A percentile compares a stretch with the other conserved stretches of the same genome.
Evolutionary conservation across 1,140 invertebrate genomes (phyloP).

Genomic region (Cecropterus lyciades): DNA sequence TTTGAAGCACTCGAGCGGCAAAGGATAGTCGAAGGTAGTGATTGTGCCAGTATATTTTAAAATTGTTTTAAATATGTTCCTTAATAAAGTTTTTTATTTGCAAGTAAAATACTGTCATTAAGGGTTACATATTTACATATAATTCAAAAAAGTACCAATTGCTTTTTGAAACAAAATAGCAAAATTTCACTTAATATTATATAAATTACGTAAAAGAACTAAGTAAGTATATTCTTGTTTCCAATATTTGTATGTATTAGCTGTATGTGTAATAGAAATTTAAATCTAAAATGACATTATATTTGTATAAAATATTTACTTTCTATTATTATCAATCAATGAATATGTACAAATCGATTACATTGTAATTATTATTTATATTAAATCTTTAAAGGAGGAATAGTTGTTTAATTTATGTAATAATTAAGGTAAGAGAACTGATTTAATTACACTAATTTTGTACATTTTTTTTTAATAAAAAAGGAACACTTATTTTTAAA

Average conservation of each 20-base stretch:
- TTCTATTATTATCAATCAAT: constrained; percentile 75
- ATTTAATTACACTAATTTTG: too few species aligned
- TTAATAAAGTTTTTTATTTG: constrained; percentile 80
- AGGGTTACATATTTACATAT: constrained; percentile 58
- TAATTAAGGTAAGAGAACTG: not conserved
- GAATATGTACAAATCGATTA: constrained; percentile 79
- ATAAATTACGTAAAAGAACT: constrained; percentile 31
- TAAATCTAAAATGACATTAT: constrained; percentile 72
- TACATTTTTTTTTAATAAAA: too few species aligned
- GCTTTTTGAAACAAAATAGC: constrained; percentile 35
- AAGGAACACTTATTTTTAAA: too few species aligned
- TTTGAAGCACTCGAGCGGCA: not conserved
- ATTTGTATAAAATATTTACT: constrained; percentile 75
- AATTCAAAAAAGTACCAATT: constrained; percentile 15
- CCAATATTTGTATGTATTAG: constrained; percentile 52
- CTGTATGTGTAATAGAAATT: constrained; percentile 59
- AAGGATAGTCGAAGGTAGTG: not conserved
- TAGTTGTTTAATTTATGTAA: constrained; percentile 29
- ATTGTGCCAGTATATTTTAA: constrained; percentile 32
- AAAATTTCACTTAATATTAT: constrained; percentile 36
- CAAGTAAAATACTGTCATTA: constrained; percentile 78
- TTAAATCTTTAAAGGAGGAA: constrained; percentile 76
- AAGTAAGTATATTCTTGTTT: constrained; percentile 49
- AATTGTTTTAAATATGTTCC: constrained; percentile 62
- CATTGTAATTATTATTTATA: constrained; percentile 79